A percentile compares a stretch with the other conserved stretches of the same genome.
Conservation (phyloP, 2,113 vertebrate species). For the Chascanopsetta lugubris region DNA sequence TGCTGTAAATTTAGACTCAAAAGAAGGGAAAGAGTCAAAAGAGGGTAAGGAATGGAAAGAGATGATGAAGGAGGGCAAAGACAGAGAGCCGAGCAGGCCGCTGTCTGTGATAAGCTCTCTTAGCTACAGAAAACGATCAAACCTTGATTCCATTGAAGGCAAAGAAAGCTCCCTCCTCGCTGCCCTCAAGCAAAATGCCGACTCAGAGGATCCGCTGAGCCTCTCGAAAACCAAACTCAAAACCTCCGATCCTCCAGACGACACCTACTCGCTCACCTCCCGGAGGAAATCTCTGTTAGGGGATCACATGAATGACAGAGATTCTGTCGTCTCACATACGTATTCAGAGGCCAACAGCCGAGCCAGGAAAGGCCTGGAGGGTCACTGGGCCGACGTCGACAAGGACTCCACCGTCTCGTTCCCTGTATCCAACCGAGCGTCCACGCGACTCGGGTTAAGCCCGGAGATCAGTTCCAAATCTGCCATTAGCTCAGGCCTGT, state of each 20-base stretch:
- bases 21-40: conserved; percentile 79
- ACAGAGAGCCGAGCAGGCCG: conserved; percentile 82
- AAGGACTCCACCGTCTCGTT: conserved; percentile 80
- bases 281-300: conserved; percentile 72
- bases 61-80: conserved; percentile 82
- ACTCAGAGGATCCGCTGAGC: conserved; percentile 80
- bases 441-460: conserved; percentile 78
- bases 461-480: conserved; percentile 83
- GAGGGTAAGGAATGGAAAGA: conserved; percentile 83
- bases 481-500: conserved; percentile 80
- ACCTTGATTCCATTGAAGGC: conserved; percentile 86
- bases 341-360: conserved; percentile 82
- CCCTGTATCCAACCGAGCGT: conserved; percentile 81
- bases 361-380: conserved; percentile 84
- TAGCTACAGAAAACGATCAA: conserved; percentile 91
- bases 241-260: conserved; percentile 58
- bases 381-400: conserved; percentile 86
- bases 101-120: conserved; percentile 90
- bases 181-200: conserved; percentile 81
- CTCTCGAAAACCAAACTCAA: conserved; percentile 75
- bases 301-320: conserved; percentile 70
- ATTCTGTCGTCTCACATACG: conserved; percentile 83
- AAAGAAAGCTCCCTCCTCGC: conserved; percentile 86
- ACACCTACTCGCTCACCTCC: conserved; percentile 66
- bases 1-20: conserved; percentile 72